These are phyloP conservation scores for Paragorgia papillata DNA, from an alignment of 92 coral and sea anemone genomes.

Conservation along the genomic window DNA sequence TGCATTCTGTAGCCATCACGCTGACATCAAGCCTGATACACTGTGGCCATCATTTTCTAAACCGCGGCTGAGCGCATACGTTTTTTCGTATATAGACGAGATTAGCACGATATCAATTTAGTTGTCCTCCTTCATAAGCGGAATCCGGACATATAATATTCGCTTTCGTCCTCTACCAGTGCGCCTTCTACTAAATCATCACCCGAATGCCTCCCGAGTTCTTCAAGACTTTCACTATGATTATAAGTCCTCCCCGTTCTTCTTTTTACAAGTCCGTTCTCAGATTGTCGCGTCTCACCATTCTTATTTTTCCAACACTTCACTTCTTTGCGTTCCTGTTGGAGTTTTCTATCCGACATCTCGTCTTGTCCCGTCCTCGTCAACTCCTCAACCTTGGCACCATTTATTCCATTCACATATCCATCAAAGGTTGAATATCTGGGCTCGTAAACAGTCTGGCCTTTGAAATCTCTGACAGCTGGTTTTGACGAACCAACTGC, in stretches of 20 bases:
- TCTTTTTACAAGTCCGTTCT: constrained; percentile 8
- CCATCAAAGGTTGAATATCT: neutral
- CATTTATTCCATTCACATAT: neutral
- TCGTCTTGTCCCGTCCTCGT: no score
- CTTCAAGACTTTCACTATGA: constrained; percentile 1
- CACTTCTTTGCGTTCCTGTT: neutral
- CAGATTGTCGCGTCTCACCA: neutral
- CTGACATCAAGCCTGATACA: no score
- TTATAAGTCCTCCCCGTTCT: neutral
- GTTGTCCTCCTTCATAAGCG: constrained; percentile 5
- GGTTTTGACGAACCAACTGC: neutral
- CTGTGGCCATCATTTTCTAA: no score
- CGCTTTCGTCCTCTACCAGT: constrained; percentile 30
- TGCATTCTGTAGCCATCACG: no score
- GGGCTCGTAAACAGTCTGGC: neutral
- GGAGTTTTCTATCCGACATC: no score
- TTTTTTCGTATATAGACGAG: no score
- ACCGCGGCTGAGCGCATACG: no score
- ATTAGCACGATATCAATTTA: no score
- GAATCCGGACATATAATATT: constrained; percentile 25
- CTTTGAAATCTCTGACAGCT: neutral
- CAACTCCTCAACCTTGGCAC: neutral
- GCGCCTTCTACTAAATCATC: constrained; percentile 1
- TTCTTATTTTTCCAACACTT: neutral
- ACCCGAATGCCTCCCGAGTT: neutral